Evolutionary conservation across 2,113 vertebrate genomes (phyloP).

Genomic region (Sterna hirundo): DNA sequence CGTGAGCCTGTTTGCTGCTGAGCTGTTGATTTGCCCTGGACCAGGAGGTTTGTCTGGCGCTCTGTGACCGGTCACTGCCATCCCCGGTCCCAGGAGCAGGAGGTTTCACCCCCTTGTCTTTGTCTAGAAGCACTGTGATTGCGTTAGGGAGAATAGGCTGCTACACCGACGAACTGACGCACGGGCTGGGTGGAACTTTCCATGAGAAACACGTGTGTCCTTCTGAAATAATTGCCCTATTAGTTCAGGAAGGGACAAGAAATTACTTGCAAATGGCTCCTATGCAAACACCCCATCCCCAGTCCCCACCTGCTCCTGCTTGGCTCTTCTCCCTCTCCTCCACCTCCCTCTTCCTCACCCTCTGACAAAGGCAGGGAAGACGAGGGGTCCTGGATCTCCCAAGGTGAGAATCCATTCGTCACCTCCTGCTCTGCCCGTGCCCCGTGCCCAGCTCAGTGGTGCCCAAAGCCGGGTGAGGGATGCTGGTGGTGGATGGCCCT

Average conservation of each 20-base stretch:
- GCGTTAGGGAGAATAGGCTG: neutral
- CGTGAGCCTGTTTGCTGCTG: accelerated
- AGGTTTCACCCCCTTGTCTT: neutral
- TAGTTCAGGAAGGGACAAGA: constrained; percentile 57
- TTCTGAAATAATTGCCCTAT: constrained; percentile 20
- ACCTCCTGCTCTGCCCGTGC: neutral
- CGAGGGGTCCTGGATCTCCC: neutral
- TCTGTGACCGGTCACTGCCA: neutral
- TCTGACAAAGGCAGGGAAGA: neutral
- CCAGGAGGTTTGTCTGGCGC: neutral
- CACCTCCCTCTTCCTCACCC: neutral
- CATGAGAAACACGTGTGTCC: neutral
- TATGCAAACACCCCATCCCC: neutral
- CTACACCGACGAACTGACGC: neutral
- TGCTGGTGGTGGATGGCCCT: neutral
- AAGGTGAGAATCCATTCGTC: neutral
- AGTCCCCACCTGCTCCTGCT: neutral
- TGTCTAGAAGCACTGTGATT: neutral
- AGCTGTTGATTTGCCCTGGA: neutral
- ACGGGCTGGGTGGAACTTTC: constrained; percentile 6
- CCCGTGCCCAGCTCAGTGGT: accelerated
- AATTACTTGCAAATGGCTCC: neutral
- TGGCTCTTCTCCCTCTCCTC: neutral
- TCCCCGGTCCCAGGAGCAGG: neutral
- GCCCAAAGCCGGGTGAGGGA: neutral